Evolutionary conservation across 1,140 invertebrate species (phyloP), one percentile per base, ranked within the genome.

Genomic region (Pomacea maculata): DNA sequence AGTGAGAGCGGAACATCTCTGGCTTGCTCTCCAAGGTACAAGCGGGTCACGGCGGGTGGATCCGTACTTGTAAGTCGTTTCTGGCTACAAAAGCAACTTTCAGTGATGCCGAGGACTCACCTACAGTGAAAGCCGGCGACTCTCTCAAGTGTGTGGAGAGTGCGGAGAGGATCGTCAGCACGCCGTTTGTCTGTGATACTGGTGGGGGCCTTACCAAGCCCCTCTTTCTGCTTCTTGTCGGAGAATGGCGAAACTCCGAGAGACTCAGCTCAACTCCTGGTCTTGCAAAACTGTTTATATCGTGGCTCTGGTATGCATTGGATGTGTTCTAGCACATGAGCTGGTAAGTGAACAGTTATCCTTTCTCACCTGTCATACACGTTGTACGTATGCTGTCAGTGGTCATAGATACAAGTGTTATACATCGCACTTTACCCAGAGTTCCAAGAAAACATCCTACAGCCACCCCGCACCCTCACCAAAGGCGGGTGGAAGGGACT

Each of bases 131-230:
- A 55, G 10, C 12, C 25, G 34, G 19, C 14, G 52, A 52, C 15
- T 54, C 73, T 52, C 73, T 75, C 3, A 45, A 75, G 17, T 75
- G 73, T 57, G 52, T 4, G 5, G 73, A 55, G 73, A n/a, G 73
- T 75, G 55, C n/a, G 14, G 73, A 21, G 73, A 21, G 73, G 73
- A 74, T 34, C 52, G 72, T 54, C 54, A 4, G 21, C 8, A 52
- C n/a, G 73, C 55, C 17, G 25, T 73, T n/a, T 73, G 73, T 75
- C 73, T 75, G 73, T 75, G 73, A 75, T 75, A 75, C 5, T 61
- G 15, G 11, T 61, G 19, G 73, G 45, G 73, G 73, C n/a, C 17
- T 75, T 25, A 21, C 45, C 34, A 61, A 75, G 71, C 73, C 73
- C 73, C 45, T 52, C 15, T 75, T 55, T 54, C 52, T 75, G 54